These are phyloP conservation scores for Eristalis tenax DNA, from an alignment of 2,888 invertebrate genomes.

Conservation along the genomic window DNA sequence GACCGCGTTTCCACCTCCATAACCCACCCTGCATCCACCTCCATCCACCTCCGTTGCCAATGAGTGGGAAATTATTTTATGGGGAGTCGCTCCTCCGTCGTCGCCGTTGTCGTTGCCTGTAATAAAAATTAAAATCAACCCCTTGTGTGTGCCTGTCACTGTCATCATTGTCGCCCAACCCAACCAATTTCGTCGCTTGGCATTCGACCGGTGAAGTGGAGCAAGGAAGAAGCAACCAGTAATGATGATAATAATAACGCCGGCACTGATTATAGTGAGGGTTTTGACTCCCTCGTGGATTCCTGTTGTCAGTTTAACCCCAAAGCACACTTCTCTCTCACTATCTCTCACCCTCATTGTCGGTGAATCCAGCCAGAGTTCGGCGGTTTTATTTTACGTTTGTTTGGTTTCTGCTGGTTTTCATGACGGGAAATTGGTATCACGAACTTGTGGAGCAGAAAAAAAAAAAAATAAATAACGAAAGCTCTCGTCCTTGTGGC, in stretches of 20 bases:
- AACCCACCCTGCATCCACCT: not conserved
- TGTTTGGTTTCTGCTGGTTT: slow-evolving; percentile 4
- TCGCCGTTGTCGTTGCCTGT: slow-evolving; percentile 41
- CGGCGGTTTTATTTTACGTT: not conserved
- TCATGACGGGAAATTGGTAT: slow-evolving; percentile 57
- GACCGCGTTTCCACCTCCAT: not conserved
- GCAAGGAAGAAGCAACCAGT: slow-evolving; percentile 21
- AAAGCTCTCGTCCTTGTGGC: slow-evolving; percentile 52
- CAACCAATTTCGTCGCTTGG: slow-evolving; percentile 22
- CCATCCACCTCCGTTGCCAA: not conserved
- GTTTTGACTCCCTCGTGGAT: slow-evolving; percentile 12
- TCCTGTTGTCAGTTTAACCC: slow-evolving; percentile 27
- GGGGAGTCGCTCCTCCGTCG: slow-evolving; percentile 54
- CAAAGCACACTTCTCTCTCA: not conserved
- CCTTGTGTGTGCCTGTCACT: not conserved
- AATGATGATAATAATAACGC: slow-evolving; percentile 67
- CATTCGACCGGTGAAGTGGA: slow-evolving; percentile 25
- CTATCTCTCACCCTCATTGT: no score
- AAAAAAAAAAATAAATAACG: not conserved
- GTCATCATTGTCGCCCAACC: slow-evolving; percentile 23
- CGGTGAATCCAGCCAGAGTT: no score
- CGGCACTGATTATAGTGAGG: slow-evolving; percentile 61
- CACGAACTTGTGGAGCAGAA: not conserved
- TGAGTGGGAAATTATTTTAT: slow-evolving; percentile 59
- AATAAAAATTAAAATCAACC: slow-evolving; percentile 17